Base-by-base conservation (phyloP, 2,113 vertebrate genomes). In the Delphinapterus leucas region DNA sequence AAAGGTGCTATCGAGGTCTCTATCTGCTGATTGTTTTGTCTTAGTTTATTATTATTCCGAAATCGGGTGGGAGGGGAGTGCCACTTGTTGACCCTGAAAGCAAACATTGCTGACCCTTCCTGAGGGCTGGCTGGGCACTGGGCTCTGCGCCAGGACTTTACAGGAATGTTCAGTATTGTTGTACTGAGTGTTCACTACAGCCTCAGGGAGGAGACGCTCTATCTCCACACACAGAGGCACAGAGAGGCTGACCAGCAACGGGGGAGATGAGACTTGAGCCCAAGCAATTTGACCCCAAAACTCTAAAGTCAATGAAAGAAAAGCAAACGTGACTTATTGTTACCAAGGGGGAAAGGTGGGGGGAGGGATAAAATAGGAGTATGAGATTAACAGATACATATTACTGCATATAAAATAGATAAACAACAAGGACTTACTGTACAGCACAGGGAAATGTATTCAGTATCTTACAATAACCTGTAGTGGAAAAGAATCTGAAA, bases 151-250 rank as follows among this genome's bases (percentile, higher is more conserved):
- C 60, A 38, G 55, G 47, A 12, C 6, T 3, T 13, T 4, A 15
- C 25, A 47, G 47, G 60, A 36, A 6, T 1, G n/a, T n/a, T 58
- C 60, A 0, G 0, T 18, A 6, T 20, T 2, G 5, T 6, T 8
- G 1, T 10, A 2, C 1, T 5, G 33, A n/a, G 65, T 12, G 28
- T 21, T 47, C 55, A 47, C 60, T 14, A 1, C 68, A 25, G 47
- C 36, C 49, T 44, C 6, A 10, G n/a, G 8, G 31, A 11, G 36
- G 13, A 55, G 85, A n/a, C 12, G 1, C 7, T 6, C 31, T 0
- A 0, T 20, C 4, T 0, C 5, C 26, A 55, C 55, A 14, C 6
- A 20, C 36, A 2, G 71, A 71, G 60, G 49, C 23, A 0, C 70
- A 44, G 93, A 61, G 55, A 58, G 55, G 18, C 2, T 4, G 2